A percentile compares a stretch with the other conserved stretches of the same genome.
Conservation (phyloP, 2,797 vertebrate genomes). For the Arremon brunneinucha region DNA sequence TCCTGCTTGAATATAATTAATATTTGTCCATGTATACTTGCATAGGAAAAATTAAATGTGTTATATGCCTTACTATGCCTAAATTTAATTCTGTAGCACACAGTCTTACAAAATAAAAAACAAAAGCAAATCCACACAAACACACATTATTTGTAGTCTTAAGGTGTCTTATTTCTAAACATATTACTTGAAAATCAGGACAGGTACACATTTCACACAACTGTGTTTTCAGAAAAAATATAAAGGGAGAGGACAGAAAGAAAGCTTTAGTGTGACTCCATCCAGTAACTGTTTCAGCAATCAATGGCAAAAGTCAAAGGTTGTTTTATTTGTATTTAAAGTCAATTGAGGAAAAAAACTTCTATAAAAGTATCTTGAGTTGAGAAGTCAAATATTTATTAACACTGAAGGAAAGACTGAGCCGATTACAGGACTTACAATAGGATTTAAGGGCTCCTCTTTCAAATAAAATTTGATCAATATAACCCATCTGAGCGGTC, state of each 20-base stretch:
- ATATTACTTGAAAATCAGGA: slow-evolving; percentile 65
- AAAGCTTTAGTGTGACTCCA: slow-evolving; percentile 67
- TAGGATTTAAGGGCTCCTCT: neutral
- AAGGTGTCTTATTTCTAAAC: neutral
- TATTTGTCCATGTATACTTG: neutral
- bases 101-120: neutral
- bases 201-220: slow-evolving; percentile 77
- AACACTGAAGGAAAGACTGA: slow-evolving; percentile 7
- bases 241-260: neutral
- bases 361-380: slow-evolving; percentile 72
- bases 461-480: slow-evolving; percentile 54
- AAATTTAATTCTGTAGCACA: neutral
- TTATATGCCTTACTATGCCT: neutral
- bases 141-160: neutral
- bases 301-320: slow-evolving; percentile 79
- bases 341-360: slow-evolving; percentile 74
- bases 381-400: slow-evolving; percentile 67
- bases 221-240: slow-evolving; percentile 42
- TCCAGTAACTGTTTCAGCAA: slow-evolving; percentile 66
- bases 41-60: neutral
- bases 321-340: slow-evolving; percentile 68
- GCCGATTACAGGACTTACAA: neutral
- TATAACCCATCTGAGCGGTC: neutral
- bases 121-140: neutral
- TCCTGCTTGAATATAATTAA: neutral